A percentile compares a stretch with the other conserved stretches of the same genome.
Evolutionary conservation across 2,113 vertebrate genomes (phyloP).

Genomic region (Perognathus longimembris): DNA sequence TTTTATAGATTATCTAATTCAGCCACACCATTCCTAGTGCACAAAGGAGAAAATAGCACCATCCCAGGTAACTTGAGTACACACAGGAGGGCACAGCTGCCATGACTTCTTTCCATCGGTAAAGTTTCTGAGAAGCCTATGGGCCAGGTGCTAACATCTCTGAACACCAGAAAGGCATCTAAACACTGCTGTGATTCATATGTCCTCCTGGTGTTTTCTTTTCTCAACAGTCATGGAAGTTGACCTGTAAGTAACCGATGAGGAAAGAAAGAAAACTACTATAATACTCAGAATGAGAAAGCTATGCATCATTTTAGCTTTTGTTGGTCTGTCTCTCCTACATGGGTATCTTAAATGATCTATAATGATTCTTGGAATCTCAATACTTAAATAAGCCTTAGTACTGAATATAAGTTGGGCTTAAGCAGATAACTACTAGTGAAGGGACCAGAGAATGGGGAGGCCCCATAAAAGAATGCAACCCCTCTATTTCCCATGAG

Average conservation of each 20-base stretch:
- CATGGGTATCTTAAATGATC: not conserved
- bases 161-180: not conserved
- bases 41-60: not conserved
- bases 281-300: not conserved
- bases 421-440: not conserved
- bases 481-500: not conserved
- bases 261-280: not conserved
- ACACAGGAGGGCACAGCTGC: not conserved
- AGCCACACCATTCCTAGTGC: not conserved
- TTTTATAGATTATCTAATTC: not conserved
- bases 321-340: not conserved
- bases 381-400: not conserved
- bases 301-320: not conserved
- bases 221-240: not conserved
- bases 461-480: not conserved
- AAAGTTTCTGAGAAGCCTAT: not conserved
- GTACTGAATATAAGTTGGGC: not conserved
- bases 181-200: conserved; percentile 1
- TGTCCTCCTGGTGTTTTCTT: not conserved
- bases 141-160: not conserved
- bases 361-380: not conserved
- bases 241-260: not conserved
- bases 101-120: not conserved
- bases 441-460: accelerated
- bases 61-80: not conserved